Evolutionary conservation across 2,888 invertebrate species (phyloP), one percentile per base, ranked within the genome.

Genomic region (Griposia aprilina): DNA sequence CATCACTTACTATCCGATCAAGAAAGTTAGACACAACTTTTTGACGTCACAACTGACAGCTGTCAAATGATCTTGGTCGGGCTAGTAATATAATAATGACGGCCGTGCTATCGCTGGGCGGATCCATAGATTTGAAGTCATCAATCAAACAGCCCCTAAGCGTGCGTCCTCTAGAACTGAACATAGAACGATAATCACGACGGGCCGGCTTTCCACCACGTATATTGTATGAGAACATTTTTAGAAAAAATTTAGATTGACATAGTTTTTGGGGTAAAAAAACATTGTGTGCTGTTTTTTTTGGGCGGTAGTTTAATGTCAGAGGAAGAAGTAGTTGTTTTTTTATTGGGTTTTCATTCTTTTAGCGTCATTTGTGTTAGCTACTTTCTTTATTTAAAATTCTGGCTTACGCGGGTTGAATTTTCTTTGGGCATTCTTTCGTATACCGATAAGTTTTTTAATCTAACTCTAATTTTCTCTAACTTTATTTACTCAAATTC

Each of bases 71-170:
- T 48, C 66, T 62, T 67, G 66, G 74, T 80, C 52, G 45, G 7
- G 48, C n/a, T 60, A 74, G 73, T 79, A 36, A n/a, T 1, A 26
- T 17, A 71, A 57, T 72, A 63, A 66, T 69, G 76, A 81, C 62
- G 74, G 74, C 77, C 77, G 86, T 82, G 80, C 82, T 83, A 86
- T 78, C 86, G 88, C 88, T 89, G 92, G 93, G 93, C 95, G 94
- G 95, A 95, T 96, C 96, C 96, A 95, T 94, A 94, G 95, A 96
- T 96, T 96, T 96, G 97, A 96, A 96, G 97, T 97, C 97, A 97
- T 97, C 97, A 97, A 97, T 97, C 97, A 96, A 94, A 95, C 89
- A 90, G 89, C 90, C 92, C 93, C 90, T 92, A 93, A 94, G 95
- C 93, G 94, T 94, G 94, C 96, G 96, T 96, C 95, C 91, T 93